Conservation (phyloP, 2,797 vertebrate species). For the Pangasius krempfi region DNA sequence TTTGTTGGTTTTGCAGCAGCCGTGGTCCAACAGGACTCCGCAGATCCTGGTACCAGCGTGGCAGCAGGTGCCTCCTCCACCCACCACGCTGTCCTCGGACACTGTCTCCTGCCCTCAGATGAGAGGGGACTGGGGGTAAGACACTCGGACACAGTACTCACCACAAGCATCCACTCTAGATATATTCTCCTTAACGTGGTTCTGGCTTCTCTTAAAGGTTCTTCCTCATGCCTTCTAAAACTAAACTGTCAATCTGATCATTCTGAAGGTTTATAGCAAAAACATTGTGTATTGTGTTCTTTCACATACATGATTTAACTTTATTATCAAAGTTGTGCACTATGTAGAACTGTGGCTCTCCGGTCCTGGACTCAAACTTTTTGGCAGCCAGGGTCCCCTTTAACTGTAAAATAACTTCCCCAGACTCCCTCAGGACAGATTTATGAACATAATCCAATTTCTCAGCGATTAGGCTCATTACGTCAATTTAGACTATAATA, state of each 20-base stretch:
- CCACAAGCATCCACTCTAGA: not conserved
- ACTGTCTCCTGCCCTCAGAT: slow-evolving; percentile 84
- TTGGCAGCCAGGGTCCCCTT: not conserved
- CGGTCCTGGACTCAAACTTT: not conserved
- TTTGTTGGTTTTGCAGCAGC: slow-evolving; percentile 69
- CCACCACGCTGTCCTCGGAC: slow-evolving; percentile 83
- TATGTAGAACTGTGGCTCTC: too few relatives aligned
- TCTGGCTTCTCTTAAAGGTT: too few relatives aligned
- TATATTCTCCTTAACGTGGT: not conserved
- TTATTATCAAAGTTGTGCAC: not conserved
- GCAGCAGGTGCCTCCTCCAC: slow-evolving; percentile 91
- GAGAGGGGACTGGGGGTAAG: slow-evolving; percentile 94
- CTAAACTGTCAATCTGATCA: not conserved
- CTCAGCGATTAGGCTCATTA: not conserved
- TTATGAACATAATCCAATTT: not conserved
- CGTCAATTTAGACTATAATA: not conserved
- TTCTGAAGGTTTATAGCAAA: not conserved
- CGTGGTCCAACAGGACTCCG: slow-evolving; percentile 88
- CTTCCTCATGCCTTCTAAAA: not conserved
- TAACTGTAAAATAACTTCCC: too few relatives aligned
- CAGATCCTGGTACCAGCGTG: slow-evolving; percentile 91
- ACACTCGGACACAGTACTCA: not conserved
- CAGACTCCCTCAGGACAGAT: not conserved
- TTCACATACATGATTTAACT: not conserved
- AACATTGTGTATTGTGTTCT: not conserved